Evolutionary conservation across 2,888 invertebrate species (phyloP), one percentile per base, ranked within the genome.

Genomic region (Drosophila kambysellisi): DNA sequence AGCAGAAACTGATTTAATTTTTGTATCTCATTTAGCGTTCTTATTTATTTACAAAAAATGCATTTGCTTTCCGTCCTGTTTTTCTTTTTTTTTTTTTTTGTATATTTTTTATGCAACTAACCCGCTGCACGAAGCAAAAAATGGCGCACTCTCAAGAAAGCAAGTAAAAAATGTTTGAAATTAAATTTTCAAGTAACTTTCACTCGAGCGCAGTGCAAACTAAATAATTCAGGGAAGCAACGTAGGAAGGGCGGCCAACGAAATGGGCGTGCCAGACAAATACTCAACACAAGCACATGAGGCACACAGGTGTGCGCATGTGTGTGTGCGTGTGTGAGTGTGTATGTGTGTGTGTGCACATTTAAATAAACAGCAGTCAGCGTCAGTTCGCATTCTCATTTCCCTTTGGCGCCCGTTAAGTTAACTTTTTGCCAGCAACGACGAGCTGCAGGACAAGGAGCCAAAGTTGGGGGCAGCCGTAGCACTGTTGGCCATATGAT

Each of bases 131-230:
- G 43, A 63, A 66, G 59, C 50, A 25, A 25, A 25, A 76, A 63
- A 71, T 41, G 25, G 56, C 56, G 53, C 48, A 57, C 53, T 52
- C 51, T 12, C 64, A 74, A 62, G 61, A 50, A 77, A 48, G 70
- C 58, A 71, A 61, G 74, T 74, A 78, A 72, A 74, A 89, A 73
- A 78, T 67, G 73, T 80, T 86, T 86, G 56, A 88, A 90, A 86
- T 86, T 86, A 81, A 88, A 89, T 87, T 89, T 90, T 89, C 82
- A 83, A 90, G 87, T 70, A 87, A 87, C 90, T 87, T 87, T 87
- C 89, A 87, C 89, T 87, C 70, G 79, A 90, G 90, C 87, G 88
- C 90, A 79, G 76, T 83, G 86, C 83, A 87, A 87, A 88, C 90
- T 87, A 89, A 87, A 87, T 90, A 87, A 87, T 87, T 86, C 90